These are phyloP conservation scores for Ptychadena robeensis DNA, from an alignment of 2,797 vertebrate genomes.

Conservation along the genomic window DNA sequence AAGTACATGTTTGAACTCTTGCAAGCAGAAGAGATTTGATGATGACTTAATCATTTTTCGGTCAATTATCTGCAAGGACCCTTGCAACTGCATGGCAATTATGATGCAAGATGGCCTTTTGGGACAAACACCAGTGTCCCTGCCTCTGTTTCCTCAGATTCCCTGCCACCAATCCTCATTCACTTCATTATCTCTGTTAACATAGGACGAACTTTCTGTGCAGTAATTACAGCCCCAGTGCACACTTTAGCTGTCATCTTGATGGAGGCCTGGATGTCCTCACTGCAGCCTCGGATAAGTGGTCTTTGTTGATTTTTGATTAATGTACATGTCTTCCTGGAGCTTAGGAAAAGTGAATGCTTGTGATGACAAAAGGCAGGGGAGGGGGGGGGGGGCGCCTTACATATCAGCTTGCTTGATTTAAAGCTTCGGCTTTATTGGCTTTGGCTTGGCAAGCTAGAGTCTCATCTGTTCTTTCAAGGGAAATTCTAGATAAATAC, in stretches of 20 bases:
- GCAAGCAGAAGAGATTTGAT: slow-evolving; percentile 94
- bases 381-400: slow-evolving; percentile 65
- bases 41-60: slow-evolving; percentile 99
- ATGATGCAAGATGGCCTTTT: slow-evolving; percentile 86
- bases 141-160: slow-evolving; percentile 84
- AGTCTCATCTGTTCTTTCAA: slow-evolving; percentile 77
- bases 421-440: slow-evolving; percentile 83
- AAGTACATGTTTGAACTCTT: slow-evolving; percentile 99
- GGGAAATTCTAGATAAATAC: slow-evolving; percentile 50
- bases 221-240: slow-evolving; percentile 81
- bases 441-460: slow-evolving; percentile 81
- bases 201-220: slow-evolving; percentile 85
- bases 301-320: slow-evolving; percentile 86
- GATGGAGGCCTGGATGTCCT: slow-evolving; percentile 81
- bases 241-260: slow-evolving; percentile 84
- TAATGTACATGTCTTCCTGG: slow-evolving; percentile 80
- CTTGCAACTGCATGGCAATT: slow-evolving; percentile 86
- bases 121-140: slow-evolving; percentile 84
- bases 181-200: slow-evolving; percentile 84
- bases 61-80: slow-evolving; percentile 97
- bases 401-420: slow-evolving; percentile 77
- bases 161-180: slow-evolving; percentile 86
- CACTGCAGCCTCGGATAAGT: slow-evolving; percentile 81
- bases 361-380: slow-evolving; percentile 82
- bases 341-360: slow-evolving; percentile 76